A percentile compares a stretch with the other conserved stretches of the same genome.
Conservation (phyloP, 2,888 invertebrate species). For the Punctoribates punctum region DNA sequence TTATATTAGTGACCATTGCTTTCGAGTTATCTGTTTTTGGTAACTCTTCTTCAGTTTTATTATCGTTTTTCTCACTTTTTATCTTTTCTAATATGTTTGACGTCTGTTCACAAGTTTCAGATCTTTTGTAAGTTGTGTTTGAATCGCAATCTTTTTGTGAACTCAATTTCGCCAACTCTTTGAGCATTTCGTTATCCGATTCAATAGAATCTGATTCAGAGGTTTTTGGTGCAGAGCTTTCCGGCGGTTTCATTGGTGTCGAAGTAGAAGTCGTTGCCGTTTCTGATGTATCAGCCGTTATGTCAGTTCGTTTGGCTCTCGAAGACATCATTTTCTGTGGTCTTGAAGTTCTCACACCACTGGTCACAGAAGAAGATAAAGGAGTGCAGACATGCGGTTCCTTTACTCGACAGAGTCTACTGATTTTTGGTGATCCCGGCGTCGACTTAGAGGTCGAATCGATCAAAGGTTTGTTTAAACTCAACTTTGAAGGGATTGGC, state of each 20-base stretch:
- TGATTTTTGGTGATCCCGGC: background rate
- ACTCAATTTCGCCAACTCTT: background rate
- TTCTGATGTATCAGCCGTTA: background rate
- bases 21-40: background rate
- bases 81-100: too few species aligned
- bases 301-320: background rate
- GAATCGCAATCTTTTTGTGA: background rate
- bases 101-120: too few species aligned
- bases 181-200: background rate
- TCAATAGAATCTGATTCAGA: background rate
- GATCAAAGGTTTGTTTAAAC: background rate
- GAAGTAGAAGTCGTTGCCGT: background rate
- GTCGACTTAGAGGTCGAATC: background rate
- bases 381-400: background rate
- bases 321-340: background rate
- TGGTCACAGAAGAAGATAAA: background rate
- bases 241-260: background rate
- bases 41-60: background rate
- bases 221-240: background rate
- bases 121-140: background rate
- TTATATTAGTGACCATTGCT: background rate
- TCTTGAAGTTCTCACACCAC: constrained; percentile 18
- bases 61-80: too few species aligned
- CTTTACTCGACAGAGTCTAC: background rate
- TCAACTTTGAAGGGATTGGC: background rate